Evolutionary conservation across 2,888 invertebrate genomes (phyloP), one percentile per base, ranked within the genome.

Genomic region (Cheilosia grossa): DNA sequence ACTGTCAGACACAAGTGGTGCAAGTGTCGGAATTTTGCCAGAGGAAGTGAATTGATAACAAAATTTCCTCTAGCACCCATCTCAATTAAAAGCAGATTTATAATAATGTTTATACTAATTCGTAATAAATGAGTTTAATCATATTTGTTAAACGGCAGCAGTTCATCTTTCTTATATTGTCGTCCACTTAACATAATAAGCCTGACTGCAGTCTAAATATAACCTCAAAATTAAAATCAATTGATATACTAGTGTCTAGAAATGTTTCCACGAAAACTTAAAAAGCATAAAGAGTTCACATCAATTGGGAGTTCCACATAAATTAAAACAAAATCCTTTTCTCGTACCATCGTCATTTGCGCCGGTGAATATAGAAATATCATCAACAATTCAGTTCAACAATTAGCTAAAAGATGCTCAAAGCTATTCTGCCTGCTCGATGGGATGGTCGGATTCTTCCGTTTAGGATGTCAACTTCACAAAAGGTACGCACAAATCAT

Each of bases 381-480:
- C 17, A 13, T 5, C 24, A 30, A 47, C 9, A 30, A 70, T 4
- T 27, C 54, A 51, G 33, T 30, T 42, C 10, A 67, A 21, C 49
- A 24, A 19, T 5, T 9, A 54, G 15, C 13, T 27, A 49, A 44
- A 79, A 15, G n/a, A 85, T 85, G 85, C 75, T 85, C 51, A 85
- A 88, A 73, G 88, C 89, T 19, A 80, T 90, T 64, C 42, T 90
- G 78, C 89, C 91, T 19, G 86, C 88, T 3, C 88, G 88, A 75
- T 90, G 91, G 89, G 88, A 89, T 37, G 87, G 89, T 63, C 88
- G 89, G 61, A 88, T 90, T 47, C 86, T 92, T 73, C 91, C 92
- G 24, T 89, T 90, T 42, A 90, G 90, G 73, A 88, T 92, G 87
- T 89, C 91, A 73, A 91, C 91, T 80, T 90, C 92, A 54, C 92